These are phyloP conservation scores for Sciurus niger DNA, from an alignment of 2,113 vertebrate species.

Conservation along the genomic window DNA sequence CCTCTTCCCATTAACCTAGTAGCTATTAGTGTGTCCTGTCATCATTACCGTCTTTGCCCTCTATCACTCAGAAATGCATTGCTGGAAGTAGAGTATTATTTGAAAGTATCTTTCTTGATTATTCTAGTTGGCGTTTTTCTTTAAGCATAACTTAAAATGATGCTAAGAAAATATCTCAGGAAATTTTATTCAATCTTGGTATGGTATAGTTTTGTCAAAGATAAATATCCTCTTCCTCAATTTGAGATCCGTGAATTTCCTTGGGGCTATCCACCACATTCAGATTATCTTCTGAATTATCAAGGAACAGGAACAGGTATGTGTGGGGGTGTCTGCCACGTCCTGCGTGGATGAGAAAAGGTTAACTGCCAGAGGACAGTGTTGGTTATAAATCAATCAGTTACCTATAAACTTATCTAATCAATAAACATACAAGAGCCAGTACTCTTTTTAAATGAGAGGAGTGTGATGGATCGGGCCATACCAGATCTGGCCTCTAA, in stretches of 20 bases:
- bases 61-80: neutral
- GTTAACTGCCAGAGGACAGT: no score
- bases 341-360: no score
- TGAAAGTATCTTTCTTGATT: neutral
- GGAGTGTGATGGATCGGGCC: no score
- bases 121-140: neutral
- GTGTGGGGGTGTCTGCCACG: no score
- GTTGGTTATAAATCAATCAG: no score
- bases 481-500: no score
- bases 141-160: neutral
- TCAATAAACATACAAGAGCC: no score
- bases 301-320: neutral
- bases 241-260: neutral
- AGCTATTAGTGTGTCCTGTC: neutral
- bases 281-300: neutral
- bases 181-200: conserved; percentile 1
- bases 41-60: neutral
- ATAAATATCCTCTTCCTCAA: neutral
- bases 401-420: no score
- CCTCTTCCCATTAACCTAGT: neutral
- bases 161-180: conserved; percentile 16
- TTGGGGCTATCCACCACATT: neutral
- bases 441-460: no score
- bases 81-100: neutral
- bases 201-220: neutral